These are phyloP conservation scores for Turdus rufiventris DNA, from an alignment of 2,113 vertebrate species.

Conservation along the genomic window DNA sequence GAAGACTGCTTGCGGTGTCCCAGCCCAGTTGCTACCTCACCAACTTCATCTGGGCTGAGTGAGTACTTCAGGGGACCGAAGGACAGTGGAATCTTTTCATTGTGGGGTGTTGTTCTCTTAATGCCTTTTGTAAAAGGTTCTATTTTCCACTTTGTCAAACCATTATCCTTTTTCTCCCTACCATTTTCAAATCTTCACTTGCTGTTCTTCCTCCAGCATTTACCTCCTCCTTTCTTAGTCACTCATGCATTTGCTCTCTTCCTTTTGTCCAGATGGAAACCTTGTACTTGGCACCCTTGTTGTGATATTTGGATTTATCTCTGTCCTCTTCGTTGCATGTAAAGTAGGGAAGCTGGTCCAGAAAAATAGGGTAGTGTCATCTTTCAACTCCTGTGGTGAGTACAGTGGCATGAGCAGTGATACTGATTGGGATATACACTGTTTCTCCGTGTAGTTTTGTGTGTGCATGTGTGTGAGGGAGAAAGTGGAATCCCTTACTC, in stretches of 20 bases:
- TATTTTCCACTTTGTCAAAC: not conserved
- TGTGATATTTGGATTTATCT: slow-evolving; percentile 21
- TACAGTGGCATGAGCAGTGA: not conserved
- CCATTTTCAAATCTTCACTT: not conserved
- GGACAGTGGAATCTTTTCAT: not conserved
- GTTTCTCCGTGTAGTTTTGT: not conserved
- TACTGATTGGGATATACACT: not conserved
- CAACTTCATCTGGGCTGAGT: not conserved
- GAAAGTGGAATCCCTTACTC: not conserved
- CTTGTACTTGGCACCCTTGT: not conserved
- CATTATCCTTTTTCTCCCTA: not conserved
- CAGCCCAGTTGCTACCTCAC: not conserved
- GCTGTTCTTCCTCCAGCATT: not conserved
- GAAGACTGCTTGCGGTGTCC: slow-evolving; percentile 32
- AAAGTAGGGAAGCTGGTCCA: slow-evolving; percentile 16
- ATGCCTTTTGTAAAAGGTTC: not conserved
- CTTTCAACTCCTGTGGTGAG: slow-evolving; percentile 38
- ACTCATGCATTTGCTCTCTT: not conserved
- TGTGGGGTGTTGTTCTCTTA: not conserved
- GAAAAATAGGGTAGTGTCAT: not conserved
- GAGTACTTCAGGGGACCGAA: not conserved
- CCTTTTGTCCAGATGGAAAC: not conserved
- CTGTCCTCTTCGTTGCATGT: not conserved
- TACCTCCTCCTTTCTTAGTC: not conserved
- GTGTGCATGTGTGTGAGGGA: accelerated